Base-by-base conservation (phyloP, 2,797 vertebrate species). In the Falco peregrinus region DNA sequence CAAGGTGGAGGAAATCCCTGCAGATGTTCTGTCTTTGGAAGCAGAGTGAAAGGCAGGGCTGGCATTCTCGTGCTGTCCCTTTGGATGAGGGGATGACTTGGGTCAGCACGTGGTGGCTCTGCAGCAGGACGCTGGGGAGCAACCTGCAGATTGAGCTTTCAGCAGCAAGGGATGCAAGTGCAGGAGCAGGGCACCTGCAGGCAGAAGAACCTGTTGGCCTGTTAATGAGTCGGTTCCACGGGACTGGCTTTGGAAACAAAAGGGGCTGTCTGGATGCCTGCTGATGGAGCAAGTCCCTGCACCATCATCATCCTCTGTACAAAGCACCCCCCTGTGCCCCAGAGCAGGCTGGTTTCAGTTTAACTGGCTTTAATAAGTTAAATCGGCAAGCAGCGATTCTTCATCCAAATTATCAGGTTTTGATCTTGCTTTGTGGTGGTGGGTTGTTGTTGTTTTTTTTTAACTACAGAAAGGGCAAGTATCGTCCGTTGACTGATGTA, bases 271-370 rank as follows among this genome's bases (percentile, higher is more conserved):
- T 12, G 56, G 20, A 41, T 5, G 0, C 4, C 56, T 69, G 63
- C 41, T 28, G 24, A 10, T 16, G 47, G 41, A 48, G 14, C 39
- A 14, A 35, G 29, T 41, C 70, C 48, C 48, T 41, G 78, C 63
- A 29, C 39, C 47, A 11, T 29, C 19, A 0, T 17, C 86, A 25
- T 24, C 54, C 48, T 60, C 63, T 18, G 5, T 4, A 26, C 22
- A 21, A 35, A 43, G 69, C 11, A 6, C 14, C 48, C 5, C 43
- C 26, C 54, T 15, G 25, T 7, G 5, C 24, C 31, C 70, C 41
- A 31, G 20, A 47, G 45, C 4, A 37, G 5, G 8, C 19, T 0
- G 1, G 29, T 17, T 41, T 29, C 6, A 1, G 18, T 43, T 22
- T 43, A 41, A 48, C 70, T 31, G 50, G 56, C 61, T 26, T 50